Percentiles rank a stretch among this genome's conserved stretches.
Evolutionary conservation across 35 echinoderm and acorn worm genomes (phyloP).

Genomic region (Holothuria glaberrima): DNA sequence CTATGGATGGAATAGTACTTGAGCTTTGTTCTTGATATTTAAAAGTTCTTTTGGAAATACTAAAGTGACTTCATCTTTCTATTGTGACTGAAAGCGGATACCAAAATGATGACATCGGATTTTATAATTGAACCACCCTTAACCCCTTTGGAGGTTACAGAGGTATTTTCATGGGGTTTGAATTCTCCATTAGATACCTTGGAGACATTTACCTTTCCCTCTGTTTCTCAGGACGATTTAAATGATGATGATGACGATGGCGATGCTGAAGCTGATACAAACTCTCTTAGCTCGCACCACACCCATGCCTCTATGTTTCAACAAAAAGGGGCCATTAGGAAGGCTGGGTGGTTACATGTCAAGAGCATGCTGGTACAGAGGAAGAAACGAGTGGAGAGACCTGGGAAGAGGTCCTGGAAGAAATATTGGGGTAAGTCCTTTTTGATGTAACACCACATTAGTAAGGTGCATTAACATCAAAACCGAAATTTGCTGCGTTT

Average conservation of each 20-base stretch:
- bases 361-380: slow-evolving; percentile 88
- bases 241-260: slow-evolving; percentile 34
- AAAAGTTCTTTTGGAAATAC: not conserved
- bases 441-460: too few relatives aligned
- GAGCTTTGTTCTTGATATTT: not conserved
- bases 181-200: not conserved
- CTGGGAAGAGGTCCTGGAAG: slow-evolving; percentile 88
- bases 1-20: too few relatives aligned
- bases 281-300: slow-evolving; percentile 86
- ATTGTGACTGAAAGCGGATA: too few relatives aligned
- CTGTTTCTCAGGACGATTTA: not conserved
- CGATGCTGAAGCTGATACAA: slow-evolving; percentile 64
- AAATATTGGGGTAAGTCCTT: slow-evolving; percentile 93
- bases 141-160: not conserved
- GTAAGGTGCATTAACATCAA: too few relatives aligned
- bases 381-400: slow-evolving; percentile 86
- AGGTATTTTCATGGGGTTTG: slow-evolving; percentile 22
- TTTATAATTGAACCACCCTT: not conserved
- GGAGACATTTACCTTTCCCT: slow-evolving; percentile 12
- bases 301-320: slow-evolving; percentile 79
- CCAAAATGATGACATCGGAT: not conserved
- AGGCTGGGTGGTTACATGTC: slow-evolving; percentile 92
- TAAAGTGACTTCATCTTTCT: not conserved
- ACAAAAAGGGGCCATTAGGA: slow-evolving; percentile 89
- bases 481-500: too few relatives aligned